Percentiles rank a stretch among this genome's conserved stretches.
phyloP scores from a whole-genome alignment of 2,113 vertebrate genomes.

The Hyperopisus bebe region DNA sequence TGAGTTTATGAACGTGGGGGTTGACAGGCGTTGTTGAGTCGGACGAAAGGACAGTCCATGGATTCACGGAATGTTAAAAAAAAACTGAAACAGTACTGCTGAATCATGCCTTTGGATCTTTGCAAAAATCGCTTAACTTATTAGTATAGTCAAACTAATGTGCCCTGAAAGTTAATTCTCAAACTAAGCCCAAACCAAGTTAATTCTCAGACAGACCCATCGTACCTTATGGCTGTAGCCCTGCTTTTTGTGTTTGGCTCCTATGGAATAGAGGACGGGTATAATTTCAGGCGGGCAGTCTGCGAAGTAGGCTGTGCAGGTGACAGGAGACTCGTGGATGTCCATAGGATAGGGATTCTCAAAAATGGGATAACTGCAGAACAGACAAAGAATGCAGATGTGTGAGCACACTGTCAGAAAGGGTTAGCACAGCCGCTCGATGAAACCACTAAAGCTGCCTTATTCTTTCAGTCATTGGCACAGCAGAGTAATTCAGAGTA shows the following conservation, averaged over 20 bases:
- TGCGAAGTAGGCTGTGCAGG: slow-evolving; percentile 93
- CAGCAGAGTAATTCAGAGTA: not conserved
- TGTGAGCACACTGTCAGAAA: not conserved
- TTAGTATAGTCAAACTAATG: not conserved
- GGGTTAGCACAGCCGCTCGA: not conserved
- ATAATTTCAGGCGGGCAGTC: slow-evolving; percentile 95
- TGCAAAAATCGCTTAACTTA: not conserved
- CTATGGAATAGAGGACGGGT: slow-evolving; percentile 91
- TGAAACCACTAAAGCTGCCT: not conserved
- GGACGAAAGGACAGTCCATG: not conserved
- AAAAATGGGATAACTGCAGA: slow-evolving; percentile 89
- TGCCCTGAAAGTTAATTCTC: not conserved
- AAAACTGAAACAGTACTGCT: not conserved
- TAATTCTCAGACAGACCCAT: not conserved
- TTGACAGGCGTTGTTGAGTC: not conserved
- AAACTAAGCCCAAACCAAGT: not conserved
- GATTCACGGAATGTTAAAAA: not conserved
- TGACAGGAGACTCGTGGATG: slow-evolving; percentile 96
- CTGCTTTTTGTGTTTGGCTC: slow-evolving; percentile 95
- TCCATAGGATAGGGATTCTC: slow-evolving; percentile 99
- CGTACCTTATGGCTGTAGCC: slow-evolving; percentile 95
- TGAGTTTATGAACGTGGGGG: not conserved
- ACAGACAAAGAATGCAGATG: not conserved
- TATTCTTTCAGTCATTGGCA: not conserved
- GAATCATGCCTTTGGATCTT: not conserved